A percentile compares a stretch with the other conserved stretches of the same genome.
Conservation (phyloP, 1,140 invertebrate species). For the Heliothis subflexa region DNA sequence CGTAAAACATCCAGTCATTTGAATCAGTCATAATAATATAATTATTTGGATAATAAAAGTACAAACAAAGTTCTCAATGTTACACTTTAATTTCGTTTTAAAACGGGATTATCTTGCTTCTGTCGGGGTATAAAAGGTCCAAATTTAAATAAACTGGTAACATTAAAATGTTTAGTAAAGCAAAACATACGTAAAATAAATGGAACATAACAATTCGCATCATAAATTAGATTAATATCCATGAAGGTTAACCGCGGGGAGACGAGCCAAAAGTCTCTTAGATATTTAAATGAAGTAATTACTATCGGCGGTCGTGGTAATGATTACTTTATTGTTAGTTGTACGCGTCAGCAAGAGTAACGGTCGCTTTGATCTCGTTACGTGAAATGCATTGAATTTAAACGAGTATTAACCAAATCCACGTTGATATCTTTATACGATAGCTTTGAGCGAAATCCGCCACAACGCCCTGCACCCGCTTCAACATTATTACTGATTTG, state of each 20-base stretch:
- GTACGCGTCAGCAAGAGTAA: constrained; percentile 61
- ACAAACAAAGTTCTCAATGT: constrained; percentile 33
- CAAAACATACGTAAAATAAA: constrained; percentile 56
- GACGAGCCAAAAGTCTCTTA: constrained; percentile 45
- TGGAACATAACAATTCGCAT: constrained; percentile 55
- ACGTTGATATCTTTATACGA: constrained; percentile 75
- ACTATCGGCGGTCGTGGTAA: constrained; percentile 46
- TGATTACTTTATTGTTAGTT: constrained; percentile 57
- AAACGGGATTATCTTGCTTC: constrained; percentile 41
- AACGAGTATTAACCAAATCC: constrained; percentile 65
- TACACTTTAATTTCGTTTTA: constrained; percentile 31
- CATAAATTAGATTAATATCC: constrained; percentile 55
- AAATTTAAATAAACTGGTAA: constrained; percentile 30
- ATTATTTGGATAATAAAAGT: constrained; percentile 26
- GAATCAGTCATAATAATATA: constrained; percentile 19
- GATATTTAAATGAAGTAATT: constrained; percentile 52
- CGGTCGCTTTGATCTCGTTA: constrained; percentile 70
- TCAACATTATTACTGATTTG: constrained; percentile 53
- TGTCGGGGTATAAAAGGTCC: constrained; percentile 37
- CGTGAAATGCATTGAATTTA: constrained; percentile 60
- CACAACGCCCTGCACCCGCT: constrained; percentile 50
- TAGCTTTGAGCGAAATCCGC: constrained; percentile 54
- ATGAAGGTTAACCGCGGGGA: constrained; percentile 47
- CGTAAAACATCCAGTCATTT: constrained; percentile 6
- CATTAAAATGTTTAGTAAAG: constrained; percentile 48